Evolutionary conservation across 1,140 invertebrate species (phyloP).

Genomic region (Drosophila eugracilis): DNA sequence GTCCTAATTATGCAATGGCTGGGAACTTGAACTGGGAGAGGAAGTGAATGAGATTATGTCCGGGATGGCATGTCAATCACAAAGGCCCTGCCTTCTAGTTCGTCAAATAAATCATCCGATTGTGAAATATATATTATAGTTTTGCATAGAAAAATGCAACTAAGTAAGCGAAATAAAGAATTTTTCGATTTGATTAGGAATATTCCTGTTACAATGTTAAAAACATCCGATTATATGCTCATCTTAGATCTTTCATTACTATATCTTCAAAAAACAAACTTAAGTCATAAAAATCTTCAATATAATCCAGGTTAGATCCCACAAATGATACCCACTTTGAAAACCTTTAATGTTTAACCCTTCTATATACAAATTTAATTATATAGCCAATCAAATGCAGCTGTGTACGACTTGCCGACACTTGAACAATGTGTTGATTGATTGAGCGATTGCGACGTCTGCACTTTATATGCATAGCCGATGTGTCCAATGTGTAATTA

Average conservation of each 20-base stretch:
- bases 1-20: constrained; percentile 38
- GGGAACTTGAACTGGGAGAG: constrained; percentile 28
- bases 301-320: not conserved
- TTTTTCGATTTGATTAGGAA: no score
- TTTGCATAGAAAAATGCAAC: not conserved
- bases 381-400: constrained; percentile 3
- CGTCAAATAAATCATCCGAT: constrained; percentile 13
- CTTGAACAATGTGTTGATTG: constrained; percentile 43
- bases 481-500: constrained; percentile 29
- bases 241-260: no score
- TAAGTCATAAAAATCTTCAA: no score
- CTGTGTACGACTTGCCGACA: constrained; percentile 24
- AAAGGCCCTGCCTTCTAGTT: constrained; percentile 1
- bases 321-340: not conserved
- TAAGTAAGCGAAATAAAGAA: no score
- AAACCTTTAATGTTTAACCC: not conserved
- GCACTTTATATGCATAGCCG: constrained; percentile 32
- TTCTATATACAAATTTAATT: constrained; percentile 17
- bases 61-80: constrained; percentile 17
- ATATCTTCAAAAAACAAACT: no score
- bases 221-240: no score
- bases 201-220: no score
- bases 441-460: constrained; percentile 28
- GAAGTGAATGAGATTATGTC: constrained; percentile 29
- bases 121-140: constrained; percentile 20